phyloP scores from a whole-genome alignment of 2,797 vertebrate genomes.

The Phylloscopus collybita region DNA sequence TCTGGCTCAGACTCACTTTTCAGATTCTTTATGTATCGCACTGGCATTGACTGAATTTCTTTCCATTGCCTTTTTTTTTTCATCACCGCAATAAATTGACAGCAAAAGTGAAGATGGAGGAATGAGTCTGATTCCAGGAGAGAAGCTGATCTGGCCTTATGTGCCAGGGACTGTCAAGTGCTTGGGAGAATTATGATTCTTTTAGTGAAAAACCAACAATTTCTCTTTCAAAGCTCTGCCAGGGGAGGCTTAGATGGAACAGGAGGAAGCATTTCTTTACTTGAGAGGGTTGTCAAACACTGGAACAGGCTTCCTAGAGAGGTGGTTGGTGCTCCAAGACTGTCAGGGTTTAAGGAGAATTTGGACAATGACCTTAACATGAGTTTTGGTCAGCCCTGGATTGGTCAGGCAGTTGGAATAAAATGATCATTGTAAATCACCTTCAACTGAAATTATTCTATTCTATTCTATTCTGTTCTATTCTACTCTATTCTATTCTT shows the following conservation, averaged over 20 bases:
- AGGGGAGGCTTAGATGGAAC: neutral
- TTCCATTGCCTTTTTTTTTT: neutral
- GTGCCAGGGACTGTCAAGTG: neutral
- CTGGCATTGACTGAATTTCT: neutral
- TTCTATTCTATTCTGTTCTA: neutral
- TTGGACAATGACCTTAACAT: neutral
- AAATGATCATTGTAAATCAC: rapidly evolving
- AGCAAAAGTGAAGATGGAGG: neutral
- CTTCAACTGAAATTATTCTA: neutral
- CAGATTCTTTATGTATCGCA: neutral
- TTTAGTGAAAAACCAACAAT: neutral
- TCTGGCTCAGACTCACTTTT: neutral
- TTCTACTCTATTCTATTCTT: neutral
- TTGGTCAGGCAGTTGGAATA: neutral
- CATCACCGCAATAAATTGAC: neutral
- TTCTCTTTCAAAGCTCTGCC: neutral
- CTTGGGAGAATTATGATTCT: neutral
- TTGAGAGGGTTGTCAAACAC: neutral
- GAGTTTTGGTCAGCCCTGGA: neutral
- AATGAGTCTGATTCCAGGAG: neutral
- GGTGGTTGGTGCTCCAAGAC: neutral
- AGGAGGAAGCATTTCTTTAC: neutral
- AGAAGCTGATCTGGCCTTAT: neutral
- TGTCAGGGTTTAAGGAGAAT: neutral
- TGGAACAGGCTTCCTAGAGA: neutral